A percentile compares a stretch with the other conserved stretches of the same genome.
Conservation (phyloP, 37 sponge, comb jelly and placozoan genomes). For the Hormiphora californensis region DNA sequence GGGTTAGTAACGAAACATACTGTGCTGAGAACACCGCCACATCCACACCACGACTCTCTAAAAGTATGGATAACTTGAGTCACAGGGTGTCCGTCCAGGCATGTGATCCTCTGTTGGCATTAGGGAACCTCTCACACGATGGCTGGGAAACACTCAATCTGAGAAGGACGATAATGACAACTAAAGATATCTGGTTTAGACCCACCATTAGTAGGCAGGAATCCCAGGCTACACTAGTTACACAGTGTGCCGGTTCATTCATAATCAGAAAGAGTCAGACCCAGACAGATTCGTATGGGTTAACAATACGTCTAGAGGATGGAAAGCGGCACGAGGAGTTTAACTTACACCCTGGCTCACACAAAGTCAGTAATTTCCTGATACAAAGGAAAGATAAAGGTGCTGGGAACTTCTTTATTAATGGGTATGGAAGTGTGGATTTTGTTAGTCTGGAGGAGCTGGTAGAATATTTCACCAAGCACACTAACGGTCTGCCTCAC, state of each 20-base stretch:
- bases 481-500: conserved; percentile 45
- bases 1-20: neutral
- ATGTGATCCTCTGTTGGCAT: neutral
- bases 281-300: neutral
- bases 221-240: conserved; percentile 31
- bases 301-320: conserved; percentile 36
- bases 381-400: conserved; percentile 12
- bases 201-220: conserved; percentile 12
- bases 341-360: conserved; percentile 43
- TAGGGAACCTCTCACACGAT: neutral
- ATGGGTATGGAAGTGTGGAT: conserved; percentile 2
- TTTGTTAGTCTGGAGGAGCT: conserved; percentile 17
- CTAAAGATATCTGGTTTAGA: conserved; percentile 16
- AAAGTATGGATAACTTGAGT: conserved; percentile 41
- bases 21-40: neutral
- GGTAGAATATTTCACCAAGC: conserved; percentile 49
- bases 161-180: conserved; percentile 1
- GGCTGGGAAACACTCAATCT: conserved; percentile 4
- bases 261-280: conserved; percentile 37
- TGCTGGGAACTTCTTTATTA: conserved; percentile 37
- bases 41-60: conserved; percentile 16
- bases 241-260: conserved; percentile 40
- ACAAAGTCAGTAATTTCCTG: conserved; percentile 53
- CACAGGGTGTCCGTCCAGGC: conserved; percentile 17
- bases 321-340: conserved; percentile 28